Base-by-base conservation (phyloP, 2,797 vertebrate species). In the Cottoperca gobio region DNA sequence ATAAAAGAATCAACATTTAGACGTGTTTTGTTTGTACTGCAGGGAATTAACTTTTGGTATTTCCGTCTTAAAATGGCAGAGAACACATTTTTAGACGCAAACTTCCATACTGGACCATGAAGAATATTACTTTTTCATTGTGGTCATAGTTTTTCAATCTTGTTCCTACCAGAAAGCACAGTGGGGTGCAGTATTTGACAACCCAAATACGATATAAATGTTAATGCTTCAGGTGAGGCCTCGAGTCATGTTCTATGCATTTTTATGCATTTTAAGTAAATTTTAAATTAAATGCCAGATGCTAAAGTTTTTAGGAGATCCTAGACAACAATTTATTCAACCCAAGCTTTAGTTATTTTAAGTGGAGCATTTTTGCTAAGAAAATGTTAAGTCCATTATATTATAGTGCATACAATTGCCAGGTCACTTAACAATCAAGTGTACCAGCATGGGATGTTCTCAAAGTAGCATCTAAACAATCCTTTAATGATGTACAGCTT, bases 1-100 rank as follows among this genome's bases (percentile, higher is more conserved):
- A 75, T 14, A 26, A 28, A 33, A 59, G 8, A 59, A 77, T 75
- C 53, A 39, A 33, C 53, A 73, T 70, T 42, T 21, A 45, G 24
- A 54, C 10, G 5, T 65, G 14, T 62, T 74, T n/a, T 60, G 49
- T 46, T 26, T 72, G 33, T 50, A 28, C 21, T 21, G 26, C 10
- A 57, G 5, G 26, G 16, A 43, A 65, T 57, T 24, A 6, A 35
- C 6, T 33, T 33, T 31, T 33, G 31, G 2, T 58, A 11, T 59
- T 24, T 57, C 8, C 1, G 14, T 10, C 14, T 19, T 48, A 69
- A 52, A 64, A 45, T 53, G 24, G 53, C 43, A 35, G 5, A 16
- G n/a, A 39, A 21, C 23, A 65, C 58, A 12, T n/a, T 33, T 35
- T 74, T 42, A 6, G 19, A 65, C 10, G 46, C 14, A 54, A 42